Base-by-base conservation (phyloP, 1,140 invertebrate genomes). In the Magallana ariakensis region DNA sequence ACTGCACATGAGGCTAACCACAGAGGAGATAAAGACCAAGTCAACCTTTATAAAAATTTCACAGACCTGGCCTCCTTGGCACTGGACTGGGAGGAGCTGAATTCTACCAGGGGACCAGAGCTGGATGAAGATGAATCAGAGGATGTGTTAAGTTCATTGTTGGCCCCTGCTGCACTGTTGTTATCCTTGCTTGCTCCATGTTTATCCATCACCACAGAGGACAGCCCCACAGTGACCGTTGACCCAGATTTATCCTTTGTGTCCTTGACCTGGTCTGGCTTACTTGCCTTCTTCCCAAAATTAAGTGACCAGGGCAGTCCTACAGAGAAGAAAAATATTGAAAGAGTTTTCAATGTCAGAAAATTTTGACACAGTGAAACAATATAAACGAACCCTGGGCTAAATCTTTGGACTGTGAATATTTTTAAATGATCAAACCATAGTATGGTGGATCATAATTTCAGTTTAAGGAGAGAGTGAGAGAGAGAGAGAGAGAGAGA, bases 81-180 rank as follows among this genome's bases (percentile, higher is more conserved):
- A 62, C 80, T 62, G n/a, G 85, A 80, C 10, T 89, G 89, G 10
- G 85, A 88, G 10, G 85, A 87, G 81, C 89, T 92, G 80, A 91
- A 92, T 84, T 92, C 91, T 55, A 92, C 91, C 75, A 87, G 88
- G 22, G 90, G 89, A 13, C 87, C 86, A 19, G 26, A 75, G 10
- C 66, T 75, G 66, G 66, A 75, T 13, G 22, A 26, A 11, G 66
- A 26, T 9, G 81, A 26, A 83, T 26, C 19, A 26, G 81, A 83
- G 11, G 54, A 55, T 7, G 81, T 22, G n/a, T 83, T 83, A 16
- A 56, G 81, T 16, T 55, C 54, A 56, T 54, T 57, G 56, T 26
- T 83, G 53, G 81, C 83, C 53, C 66, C 56, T 19, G 75, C 54
- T 13, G 26, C 62, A 53, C 33, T 62, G 16, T n/a, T 83, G 83